Percentiles rank a stretch among this genome's conserved stretches.
These are phyloP conservation scores for Rhinichthys klamathensis DNA, from an alignment of 2,113 vertebrate genomes.

Conservation along the genomic window DNA sequence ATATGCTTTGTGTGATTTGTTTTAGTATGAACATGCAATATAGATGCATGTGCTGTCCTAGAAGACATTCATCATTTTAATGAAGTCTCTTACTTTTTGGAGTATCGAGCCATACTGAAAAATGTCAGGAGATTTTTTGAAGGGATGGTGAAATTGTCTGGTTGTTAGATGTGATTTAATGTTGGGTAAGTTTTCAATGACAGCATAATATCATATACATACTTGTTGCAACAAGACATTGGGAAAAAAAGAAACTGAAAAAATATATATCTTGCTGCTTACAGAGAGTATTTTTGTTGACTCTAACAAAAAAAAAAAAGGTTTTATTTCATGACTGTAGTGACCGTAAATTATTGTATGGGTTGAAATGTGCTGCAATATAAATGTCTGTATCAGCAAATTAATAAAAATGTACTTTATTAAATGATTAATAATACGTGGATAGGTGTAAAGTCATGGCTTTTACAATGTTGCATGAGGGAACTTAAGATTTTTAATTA, in stretches of 20 bases:
- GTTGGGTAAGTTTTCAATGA: too few relatives aligned
- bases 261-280: background rate
- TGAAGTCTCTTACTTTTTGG: too few relatives aligned
- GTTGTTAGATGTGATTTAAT: background rate
- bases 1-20: slow-evolving; percentile 2
- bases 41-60: background rate
- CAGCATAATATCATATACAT: background rate
- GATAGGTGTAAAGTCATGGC: background rate
- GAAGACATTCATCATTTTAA: background rate
- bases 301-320: too few relatives aligned
- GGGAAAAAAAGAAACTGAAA: background rate
- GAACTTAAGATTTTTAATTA: background rate
- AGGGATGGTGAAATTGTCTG: background rate
- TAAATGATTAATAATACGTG: too few relatives aligned
- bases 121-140: background rate
- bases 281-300: background rate
- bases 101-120: background rate
- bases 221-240: background rate
- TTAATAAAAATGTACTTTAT: too few relatives aligned
- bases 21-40: background rate
- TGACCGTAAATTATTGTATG: too few relatives aligned
- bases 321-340: too few relatives aligned
- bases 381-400: too few relatives aligned
- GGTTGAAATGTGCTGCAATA: too few relatives aligned
- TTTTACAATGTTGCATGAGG: background rate